These are phyloP conservation scores for Neotoxoptera formosana DNA, from an alignment of 1,140 invertebrate species.

Conservation along the genomic window DNA sequence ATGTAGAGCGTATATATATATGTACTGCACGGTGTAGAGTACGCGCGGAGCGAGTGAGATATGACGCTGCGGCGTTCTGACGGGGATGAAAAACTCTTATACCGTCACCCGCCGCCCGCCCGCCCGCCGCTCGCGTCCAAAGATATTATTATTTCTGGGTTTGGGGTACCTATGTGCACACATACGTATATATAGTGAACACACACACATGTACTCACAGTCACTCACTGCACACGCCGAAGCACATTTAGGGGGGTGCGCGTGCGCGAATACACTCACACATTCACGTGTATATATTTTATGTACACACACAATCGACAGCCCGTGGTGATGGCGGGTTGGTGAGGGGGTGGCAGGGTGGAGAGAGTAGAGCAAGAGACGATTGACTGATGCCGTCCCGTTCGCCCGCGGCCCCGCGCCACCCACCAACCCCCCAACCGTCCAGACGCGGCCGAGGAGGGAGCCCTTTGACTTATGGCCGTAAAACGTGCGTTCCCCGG, in stretches of 20 bases:
- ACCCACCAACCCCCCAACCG: not conserved
- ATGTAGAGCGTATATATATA: not conserved
- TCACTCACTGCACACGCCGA: not conserved
- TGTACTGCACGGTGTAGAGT: not conserved
- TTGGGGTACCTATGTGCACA: not conserved
- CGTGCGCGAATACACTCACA: not conserved
- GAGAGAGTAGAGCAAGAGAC: slow-evolving; percentile 5
- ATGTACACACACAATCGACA: slow-evolving; percentile 20
- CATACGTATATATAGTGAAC: no score
- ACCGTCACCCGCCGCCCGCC: not conserved
- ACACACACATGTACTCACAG: no score
- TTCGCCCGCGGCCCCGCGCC: not conserved
- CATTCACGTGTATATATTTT: not conserved
- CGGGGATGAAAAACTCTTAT: slow-evolving; percentile 48
- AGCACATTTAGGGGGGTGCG: not conserved
- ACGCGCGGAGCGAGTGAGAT: not conserved
- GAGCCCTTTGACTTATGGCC: slow-evolving; percentile 53
- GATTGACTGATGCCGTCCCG: slow-evolving; percentile 54
- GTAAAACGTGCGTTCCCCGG: slow-evolving; percentile 52
- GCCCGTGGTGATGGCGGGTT: not conserved
- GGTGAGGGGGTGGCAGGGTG: not conserved
- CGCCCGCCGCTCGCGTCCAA: not conserved
- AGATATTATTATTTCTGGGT: slow-evolving; percentile 50
- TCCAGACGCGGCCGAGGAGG: no score
- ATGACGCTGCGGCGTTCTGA: slow-evolving; percentile 49